phyloP scores from a whole-genome alignment of 2,888 invertebrate genomes.

The Euzophera pinguis region DNA sequence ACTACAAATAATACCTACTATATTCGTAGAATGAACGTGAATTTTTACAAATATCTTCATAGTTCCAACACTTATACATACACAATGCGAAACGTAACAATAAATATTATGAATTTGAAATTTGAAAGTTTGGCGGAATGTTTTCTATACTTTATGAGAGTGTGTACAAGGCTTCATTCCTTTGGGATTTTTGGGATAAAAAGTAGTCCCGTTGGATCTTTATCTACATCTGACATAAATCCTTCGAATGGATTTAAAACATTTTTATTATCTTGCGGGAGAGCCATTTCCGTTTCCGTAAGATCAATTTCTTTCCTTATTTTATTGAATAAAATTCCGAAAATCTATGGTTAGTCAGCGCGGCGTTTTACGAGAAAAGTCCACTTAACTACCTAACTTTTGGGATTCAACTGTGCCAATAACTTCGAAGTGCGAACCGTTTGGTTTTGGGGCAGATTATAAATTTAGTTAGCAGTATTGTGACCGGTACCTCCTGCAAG shows the following conservation, averaged over 20 bases:
- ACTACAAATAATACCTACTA: no score
- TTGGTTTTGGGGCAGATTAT: background rate
- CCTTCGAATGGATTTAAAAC: background rate
- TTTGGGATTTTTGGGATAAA: no score
- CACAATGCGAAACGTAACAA: no score
- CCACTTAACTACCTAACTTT: conserved; percentile 8
- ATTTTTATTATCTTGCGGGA: conserved; percentile 5
- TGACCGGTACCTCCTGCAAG: background rate
- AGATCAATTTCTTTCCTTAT: conserved; percentile 4
- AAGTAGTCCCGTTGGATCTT: no score
- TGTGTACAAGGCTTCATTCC: no score
- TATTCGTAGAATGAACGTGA: no score
- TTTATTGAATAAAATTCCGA: conserved; percentile 4
- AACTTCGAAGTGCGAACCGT: background rate
- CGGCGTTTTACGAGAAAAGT: background rate
- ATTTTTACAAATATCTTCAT: no score
- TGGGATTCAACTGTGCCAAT: conserved; percentile 3
- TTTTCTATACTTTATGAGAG: no score
- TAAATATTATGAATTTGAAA: no score
- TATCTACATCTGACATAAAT: no score
- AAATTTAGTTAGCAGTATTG: background rate
- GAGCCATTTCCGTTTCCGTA: background rate
- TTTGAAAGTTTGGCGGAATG: no score
- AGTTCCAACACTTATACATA: no score
- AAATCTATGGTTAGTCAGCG: conserved; percentile 4